Base-by-base conservation (phyloP, 2,113 vertebrate species). In the Dipodomys ordii region DNA sequence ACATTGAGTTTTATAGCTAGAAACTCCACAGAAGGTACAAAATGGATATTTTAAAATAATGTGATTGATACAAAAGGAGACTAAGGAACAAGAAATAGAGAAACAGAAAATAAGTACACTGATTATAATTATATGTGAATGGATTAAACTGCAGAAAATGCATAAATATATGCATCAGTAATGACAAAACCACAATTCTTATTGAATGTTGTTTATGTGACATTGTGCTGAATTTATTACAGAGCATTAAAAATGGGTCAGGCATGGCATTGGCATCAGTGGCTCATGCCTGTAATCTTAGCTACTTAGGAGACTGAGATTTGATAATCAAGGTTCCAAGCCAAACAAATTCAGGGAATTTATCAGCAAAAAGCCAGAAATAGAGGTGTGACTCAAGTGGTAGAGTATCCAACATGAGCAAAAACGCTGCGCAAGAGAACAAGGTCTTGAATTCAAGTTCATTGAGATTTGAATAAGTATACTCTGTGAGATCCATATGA, bases 71-170 rank as follows among this genome's bases (percentile, higher is more conserved):
- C 25, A 69, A 93, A 94, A 79, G 23, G 65, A 86, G 16, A 60
- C 53, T 28, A 87, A 7, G 4, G 7, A 96, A 92, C 28, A 82
- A 90, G 27, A 72, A 6, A 44, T 68, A 64, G 35, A 79, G 69
- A n/a, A 73, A 86, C 15, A 74, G 35, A 85, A 39, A 83, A 86
- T 73, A 13, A 94, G 62, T 67, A 39, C 74, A 23, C 30, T 65
- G 69, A 53, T 71, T 91, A n/a, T 60, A 83, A 71, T 86, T 88
- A 88, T 86, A 39, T 83, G 44, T 93, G 35, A 93, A 78, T 83
- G 35, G 28, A 19, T 76, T 79, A 83, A 80, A 79, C 27, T 74
- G 22, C 49, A 82, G 78, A 92, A 8, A 6, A 80, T 65, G 53
- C 49, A 10, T 9, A 80, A 49, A 71, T 83, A 57, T 10, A 46